Evolutionary conservation across 2,113 vertebrate species (phyloP), one percentile per base, ranked within the genome.

Genomic region (Falco punctatus): DNA sequence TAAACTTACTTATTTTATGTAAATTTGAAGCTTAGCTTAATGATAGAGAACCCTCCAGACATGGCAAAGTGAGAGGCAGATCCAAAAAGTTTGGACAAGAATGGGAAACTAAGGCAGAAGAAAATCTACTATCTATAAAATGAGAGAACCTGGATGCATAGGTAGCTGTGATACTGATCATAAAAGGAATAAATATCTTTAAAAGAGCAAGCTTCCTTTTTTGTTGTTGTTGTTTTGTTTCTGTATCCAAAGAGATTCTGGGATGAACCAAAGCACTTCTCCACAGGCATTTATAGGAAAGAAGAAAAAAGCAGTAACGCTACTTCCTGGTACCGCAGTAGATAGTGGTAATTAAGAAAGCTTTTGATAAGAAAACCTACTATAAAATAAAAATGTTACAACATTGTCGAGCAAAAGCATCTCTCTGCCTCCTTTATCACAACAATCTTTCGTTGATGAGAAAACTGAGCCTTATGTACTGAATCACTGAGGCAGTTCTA

Each of bases 301-400:
- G 75, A 90, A 92, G 61, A 23, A 14, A 93, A 96, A 96, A 70
- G 27, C 83, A 79, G 40, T 58, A 83, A 74, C 84, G 67, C 24
- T 27, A 4, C 10, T 48, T 78, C 55, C 20, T n/a, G 42, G 15
- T 83, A 54, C 19, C 61, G 61, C 49, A 57, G 46, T 59, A 49
- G 38, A 11, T 12, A 12, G 15, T 78, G 42, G 44, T 79, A 58
- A 62, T n/a, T 40, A 75, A 88, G 80, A 92, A 61, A 81, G 44
- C 9, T 66, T 92, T 86, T 58, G 42, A 42, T 71, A 44, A 30
- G 64, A 51, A 91, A 79, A 57, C 65, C 67, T 81, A 33, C 61
- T 67, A 6, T 49, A 81, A 92, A 79, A 27, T 13, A 85, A 74
- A 91, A 91, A 26, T 23, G 23, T 18, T 20, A 38, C 66, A 67